Evolutionary conservation across 2,797 vertebrate species (phyloP).

Genomic region (Notolepis coatsorum): DNA sequence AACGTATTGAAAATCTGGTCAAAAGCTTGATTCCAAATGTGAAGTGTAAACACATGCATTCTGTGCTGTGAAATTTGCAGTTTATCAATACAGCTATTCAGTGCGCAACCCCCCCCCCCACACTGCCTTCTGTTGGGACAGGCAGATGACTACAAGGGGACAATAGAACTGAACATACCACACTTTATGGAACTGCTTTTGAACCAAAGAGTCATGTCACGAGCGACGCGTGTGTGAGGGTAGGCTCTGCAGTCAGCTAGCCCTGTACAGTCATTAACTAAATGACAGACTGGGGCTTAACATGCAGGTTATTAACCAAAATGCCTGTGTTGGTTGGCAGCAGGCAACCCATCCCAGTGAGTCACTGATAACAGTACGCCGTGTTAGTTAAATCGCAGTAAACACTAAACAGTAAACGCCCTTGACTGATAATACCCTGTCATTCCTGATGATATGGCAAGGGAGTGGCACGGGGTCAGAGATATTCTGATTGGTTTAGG

Average conservation of each 20-base stretch:
- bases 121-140: not conserved
- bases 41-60: too few species aligned
- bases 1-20: not conserved
- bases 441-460: slow-evolving; percentile 1
- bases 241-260: slow-evolving; percentile 30
- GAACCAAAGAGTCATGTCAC: slow-evolving; percentile 18
- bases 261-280: slow-evolving; percentile 54
- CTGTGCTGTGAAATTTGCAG: too few species aligned
- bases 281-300: slow-evolving; percentile 20
- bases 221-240: slow-evolving; percentile 7
- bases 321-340: not conserved
- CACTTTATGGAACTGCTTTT: slow-evolving; percentile 35
- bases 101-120: not conserved
- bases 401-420: slow-evolving; percentile 44
- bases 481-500: slow-evolving; percentile 8
- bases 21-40: not conserved
- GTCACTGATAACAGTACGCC: slow-evolving; percentile 34
- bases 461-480: slow-evolving; percentile 9
- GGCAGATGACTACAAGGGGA: too few species aligned
- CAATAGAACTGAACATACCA: slow-evolving; percentile 24
- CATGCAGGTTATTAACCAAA: slow-evolving; percentile 9
- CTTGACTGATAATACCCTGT: slow-evolving; percentile 24
- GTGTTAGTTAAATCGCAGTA: slow-evolving; percentile 30
- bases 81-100: slow-evolving; percentile 26
- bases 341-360: slow-evolving; percentile 7